Conservation (phyloP, 2,797 vertebrate species). For the Scyliorhinus canicula region DNA sequence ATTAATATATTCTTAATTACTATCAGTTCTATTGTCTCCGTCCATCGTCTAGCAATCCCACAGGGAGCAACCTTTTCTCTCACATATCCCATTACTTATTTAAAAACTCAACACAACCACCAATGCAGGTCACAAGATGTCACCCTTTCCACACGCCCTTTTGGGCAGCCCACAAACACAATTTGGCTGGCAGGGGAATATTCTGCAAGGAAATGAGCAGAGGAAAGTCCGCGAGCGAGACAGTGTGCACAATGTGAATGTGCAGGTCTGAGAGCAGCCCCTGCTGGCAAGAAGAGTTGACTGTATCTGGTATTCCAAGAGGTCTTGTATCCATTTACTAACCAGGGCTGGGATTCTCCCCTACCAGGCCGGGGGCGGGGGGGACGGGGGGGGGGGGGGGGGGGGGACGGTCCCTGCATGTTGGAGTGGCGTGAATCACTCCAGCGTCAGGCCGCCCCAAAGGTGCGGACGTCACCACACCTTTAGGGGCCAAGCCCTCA, state of each 20-base stretch:
- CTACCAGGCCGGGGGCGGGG: no score
- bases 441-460: no score
- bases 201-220: no score
- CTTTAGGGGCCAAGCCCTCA: no score
- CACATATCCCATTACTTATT: neutral
- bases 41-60: neutral
- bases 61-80: neutral
- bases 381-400: no score
- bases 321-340: neutral
- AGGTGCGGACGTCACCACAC: no score
- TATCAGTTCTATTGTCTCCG: neutral
- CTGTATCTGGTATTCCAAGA: neutral
- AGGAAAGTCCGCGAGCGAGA: neutral
- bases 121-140: neutral
- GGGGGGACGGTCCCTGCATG: no score
- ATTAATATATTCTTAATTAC: neutral
- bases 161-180: neutral
- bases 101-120: neutral
- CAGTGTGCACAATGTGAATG: neutral
- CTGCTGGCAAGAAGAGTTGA: neutral
- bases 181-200: neutral
- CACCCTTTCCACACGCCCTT: neutral
- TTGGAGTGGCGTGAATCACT: no score
- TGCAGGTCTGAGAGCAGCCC: neutral
- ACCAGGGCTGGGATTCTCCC: no score